Percentiles rank a stretch among this genome's conserved stretches.
Evolutionary conservation across 2,888 invertebrate species (phyloP).

Genomic region (Mimas tiliae): DNA sequence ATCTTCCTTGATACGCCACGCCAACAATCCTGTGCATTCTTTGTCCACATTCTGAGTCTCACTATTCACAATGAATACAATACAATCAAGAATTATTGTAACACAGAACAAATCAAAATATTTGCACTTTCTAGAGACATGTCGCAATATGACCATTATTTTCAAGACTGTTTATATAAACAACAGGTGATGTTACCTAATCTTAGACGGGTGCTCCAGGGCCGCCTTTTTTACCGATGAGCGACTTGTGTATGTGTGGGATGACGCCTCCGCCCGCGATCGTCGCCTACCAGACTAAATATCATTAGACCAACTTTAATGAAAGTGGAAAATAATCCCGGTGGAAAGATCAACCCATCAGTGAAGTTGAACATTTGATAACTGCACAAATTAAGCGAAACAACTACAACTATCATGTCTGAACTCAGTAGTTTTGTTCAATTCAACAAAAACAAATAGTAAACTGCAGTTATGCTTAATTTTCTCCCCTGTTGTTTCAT

Average conservation of each 20-base stretch:
- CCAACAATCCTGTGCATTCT: no score
- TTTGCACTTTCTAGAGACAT: not conserved
- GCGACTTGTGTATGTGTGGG: conserved; percentile 99
- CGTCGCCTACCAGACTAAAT: conserved; percentile 92
- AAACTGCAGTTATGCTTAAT: not conserved
- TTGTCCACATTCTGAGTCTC: no score
- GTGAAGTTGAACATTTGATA: not conserved
- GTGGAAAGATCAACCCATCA: not conserved
- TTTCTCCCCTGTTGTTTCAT: no score
- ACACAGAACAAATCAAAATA: not conserved
- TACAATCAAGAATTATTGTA: not conserved
- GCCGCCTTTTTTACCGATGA: conserved; percentile 99
- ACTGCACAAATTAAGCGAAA: not conserved
- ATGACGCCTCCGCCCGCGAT: conserved; percentile 99
- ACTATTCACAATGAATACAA: not conserved
- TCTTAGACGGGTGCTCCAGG: conserved; percentile 86
- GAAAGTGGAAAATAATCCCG: no score
- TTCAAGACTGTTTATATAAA: conserved; percentile 16
- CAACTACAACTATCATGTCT: not conserved
- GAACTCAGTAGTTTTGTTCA: not conserved
- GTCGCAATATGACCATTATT: not conserved
- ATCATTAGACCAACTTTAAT: no score
- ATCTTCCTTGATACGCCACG: no score
- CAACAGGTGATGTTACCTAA: conserved; percentile 49
- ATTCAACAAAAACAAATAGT: not conserved